Evolutionary conservation across 2,888 invertebrate genomes (phyloP).

Genomic region (Drosophila paramelanica): DNA sequence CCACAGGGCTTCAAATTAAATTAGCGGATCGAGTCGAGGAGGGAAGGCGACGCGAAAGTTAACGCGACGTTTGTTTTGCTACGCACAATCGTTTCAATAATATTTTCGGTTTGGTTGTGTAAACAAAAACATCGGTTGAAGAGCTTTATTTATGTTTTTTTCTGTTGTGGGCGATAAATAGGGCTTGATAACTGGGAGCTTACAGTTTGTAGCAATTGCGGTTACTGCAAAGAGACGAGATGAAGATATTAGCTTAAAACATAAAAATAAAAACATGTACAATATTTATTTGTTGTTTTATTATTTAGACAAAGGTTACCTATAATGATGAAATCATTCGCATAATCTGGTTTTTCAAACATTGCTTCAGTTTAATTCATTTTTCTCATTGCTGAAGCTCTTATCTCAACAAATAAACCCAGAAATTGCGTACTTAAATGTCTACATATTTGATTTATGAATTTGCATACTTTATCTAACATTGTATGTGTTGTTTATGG

Average conservation of each 20-base stretch:
- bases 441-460: conserved; percentile 11
- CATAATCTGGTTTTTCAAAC: background rate
- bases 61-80: conserved; percentile 70
- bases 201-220: conserved; percentile 8
- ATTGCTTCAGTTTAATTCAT: conserved; percentile 16
- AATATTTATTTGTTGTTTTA: no score
- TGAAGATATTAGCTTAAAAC: background rate
- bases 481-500: background rate
- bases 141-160: background rate
- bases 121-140: conserved; percentile 8
- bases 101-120: conserved; percentile 15
- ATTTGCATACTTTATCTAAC: conserved; percentile 15
- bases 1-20: conserved; percentile 34
- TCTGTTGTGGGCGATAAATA: background rate
- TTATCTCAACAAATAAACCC: conserved; percentile 20
- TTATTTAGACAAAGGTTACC: no score
- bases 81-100: conserved; percentile 40
- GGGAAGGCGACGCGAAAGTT: conserved; percentile 19
- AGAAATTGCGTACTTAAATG: conserved; percentile 3
- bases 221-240: conserved; percentile 31
- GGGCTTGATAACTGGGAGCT: conserved; percentile 9
- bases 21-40: background rate
- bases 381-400: conserved; percentile 16
- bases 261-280: no score
- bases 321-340: conserved; percentile 6